Percentiles rank a stretch among this genome's conserved stretches.
These are phyloP conservation scores for Sus cebifrons DNA, from an alignment of 2,797 vertebrate species.

Conservation along the genomic window DNA sequence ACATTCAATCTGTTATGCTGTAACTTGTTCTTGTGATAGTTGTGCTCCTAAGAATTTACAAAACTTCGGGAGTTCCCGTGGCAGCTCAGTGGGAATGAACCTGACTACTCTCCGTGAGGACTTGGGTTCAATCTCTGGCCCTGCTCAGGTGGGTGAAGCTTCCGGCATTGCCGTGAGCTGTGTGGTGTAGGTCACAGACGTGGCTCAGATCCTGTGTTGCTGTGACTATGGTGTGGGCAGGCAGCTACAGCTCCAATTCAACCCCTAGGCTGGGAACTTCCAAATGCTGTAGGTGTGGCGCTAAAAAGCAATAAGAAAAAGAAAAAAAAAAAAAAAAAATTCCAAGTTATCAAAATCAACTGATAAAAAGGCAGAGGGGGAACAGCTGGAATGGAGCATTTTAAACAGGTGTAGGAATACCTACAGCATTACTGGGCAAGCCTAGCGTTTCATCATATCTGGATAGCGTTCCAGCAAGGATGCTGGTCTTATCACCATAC, in stretches of 20 bases:
- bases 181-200: no score
- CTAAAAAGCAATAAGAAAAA: no score
- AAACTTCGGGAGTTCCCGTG: background rate
- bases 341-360: background rate
- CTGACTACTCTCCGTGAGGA: no score
- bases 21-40: background rate
- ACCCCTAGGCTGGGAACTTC: no score
- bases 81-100: no score
- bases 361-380: background rate
- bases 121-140: no score
- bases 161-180: no score
- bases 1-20: background rate
- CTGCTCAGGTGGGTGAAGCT: no score
- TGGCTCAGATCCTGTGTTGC: no score
- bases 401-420: background rate
- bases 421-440: background rate
- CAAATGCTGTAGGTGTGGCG: no score
- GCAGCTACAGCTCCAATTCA: no score
- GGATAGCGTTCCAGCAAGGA: background rate
- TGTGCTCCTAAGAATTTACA: background rate
- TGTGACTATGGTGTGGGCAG: no score
- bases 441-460: background rate
- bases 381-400: background rate
- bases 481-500: background rate
- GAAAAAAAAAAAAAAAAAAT: background rate